Evolutionary conservation across 2,888 invertebrate species (phyloP).

Genomic region (Pterostichus madidus): DNA sequence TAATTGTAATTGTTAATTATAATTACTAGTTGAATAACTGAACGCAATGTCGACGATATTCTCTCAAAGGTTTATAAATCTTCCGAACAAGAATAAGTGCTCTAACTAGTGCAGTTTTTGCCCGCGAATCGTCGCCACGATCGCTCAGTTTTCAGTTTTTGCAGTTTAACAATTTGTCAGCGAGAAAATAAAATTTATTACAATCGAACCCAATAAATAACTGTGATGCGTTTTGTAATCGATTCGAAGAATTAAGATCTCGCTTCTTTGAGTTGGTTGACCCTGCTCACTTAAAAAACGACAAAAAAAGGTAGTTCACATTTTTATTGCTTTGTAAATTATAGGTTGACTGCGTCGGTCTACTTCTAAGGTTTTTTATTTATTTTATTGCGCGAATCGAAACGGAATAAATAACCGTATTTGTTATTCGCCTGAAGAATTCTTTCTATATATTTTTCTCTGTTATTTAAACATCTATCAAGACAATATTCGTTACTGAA

Average conservation of each 20-base stretch:
- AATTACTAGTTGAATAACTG: no score
- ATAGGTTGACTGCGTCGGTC: conserved; percentile 22
- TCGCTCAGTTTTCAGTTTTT: conserved; percentile 11
- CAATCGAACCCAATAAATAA: conserved; percentile 21
- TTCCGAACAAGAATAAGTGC: neutral
- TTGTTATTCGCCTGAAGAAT: neutral
- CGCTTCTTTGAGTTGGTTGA: conserved; percentile 37
- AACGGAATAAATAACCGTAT: conserved; percentile 9
- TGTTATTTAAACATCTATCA: neutral
- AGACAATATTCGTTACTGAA: no score
- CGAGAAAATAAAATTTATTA: conserved; percentile 17
- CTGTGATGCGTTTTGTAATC: conserved; percentile 26
- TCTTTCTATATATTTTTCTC: neutral
- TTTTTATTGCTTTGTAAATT: conserved; percentile 44
- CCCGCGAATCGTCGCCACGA: neutral
- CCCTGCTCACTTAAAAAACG: conserved; percentile 34
- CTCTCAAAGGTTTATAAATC: neutral
- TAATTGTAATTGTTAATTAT: no score
- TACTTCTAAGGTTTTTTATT: conserved; percentile 27
- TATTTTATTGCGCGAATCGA: conserved; percentile 38
- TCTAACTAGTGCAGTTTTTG: conserved; percentile 11
- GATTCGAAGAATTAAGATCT: conserved; percentile 44
- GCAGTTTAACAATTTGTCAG: conserved; percentile 39
- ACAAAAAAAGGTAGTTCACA: conserved; percentile 32
- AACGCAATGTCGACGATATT: no score